Evolutionary conservation across 2,113 vertebrate species (phyloP).

Genomic region (Muntiacus muntjak): DNA sequence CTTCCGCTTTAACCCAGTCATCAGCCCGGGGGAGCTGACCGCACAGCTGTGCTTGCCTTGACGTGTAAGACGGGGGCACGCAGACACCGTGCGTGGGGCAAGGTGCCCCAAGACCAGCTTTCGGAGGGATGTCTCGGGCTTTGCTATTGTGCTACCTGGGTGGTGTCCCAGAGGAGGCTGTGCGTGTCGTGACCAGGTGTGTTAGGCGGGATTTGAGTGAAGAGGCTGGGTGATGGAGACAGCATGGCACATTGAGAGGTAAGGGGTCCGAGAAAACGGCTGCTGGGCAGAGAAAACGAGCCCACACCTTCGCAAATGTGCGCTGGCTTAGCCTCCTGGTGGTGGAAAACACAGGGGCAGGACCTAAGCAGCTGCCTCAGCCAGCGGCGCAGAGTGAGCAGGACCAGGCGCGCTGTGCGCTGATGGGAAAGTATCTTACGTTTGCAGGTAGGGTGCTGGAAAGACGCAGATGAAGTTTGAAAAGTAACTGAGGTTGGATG

Average conservation of each 20-base stretch:
- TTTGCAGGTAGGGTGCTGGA: accelerated
- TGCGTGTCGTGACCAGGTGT: accelerated
- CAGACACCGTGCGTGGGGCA: accelerated
- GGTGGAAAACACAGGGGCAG: accelerated
- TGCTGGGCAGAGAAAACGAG: neutral
- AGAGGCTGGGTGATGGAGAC: neutral
- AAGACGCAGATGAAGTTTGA: accelerated
- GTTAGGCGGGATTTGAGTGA: neutral
- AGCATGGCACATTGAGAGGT: accelerated
- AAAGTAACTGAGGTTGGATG: too few species aligned
- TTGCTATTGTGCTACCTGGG: accelerated
- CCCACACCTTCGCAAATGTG: accelerated
- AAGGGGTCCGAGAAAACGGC: neutral
- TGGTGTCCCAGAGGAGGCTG: accelerated
- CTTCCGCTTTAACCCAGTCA: accelerated
- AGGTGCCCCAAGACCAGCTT: accelerated
- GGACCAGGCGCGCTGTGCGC: accelerated
- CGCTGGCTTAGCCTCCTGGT: accelerated
- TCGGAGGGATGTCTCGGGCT: neutral
- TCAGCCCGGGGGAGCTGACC: accelerated
- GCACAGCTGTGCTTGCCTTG: too few species aligned
- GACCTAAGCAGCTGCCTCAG: accelerated
- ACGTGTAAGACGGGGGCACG: accelerated
- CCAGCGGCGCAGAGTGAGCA: accelerated
- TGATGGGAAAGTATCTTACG: accelerated